Base-by-base conservation (phyloP, 2,797 vertebrate species). In the Alcedo quadribrachys region DNA sequence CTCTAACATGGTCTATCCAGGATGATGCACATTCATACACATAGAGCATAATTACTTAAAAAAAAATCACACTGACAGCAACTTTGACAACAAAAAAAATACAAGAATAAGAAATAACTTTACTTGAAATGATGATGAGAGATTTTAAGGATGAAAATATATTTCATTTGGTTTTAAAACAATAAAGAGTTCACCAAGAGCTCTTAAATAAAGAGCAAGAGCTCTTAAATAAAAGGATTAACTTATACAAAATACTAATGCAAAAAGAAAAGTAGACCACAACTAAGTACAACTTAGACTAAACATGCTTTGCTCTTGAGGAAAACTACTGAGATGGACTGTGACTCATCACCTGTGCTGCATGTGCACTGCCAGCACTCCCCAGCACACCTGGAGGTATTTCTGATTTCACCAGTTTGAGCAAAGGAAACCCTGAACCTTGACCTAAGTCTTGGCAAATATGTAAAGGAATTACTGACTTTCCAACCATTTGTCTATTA, bases 371-470 rank as follows among this genome's bases (percentile, higher is more conserved):
- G 63, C 43, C 67, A 81, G 35, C 67, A 40, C 27, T 81, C 55
- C 57, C 46, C 37, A 67, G n/a, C 61, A 69, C 37, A 86, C 68
- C 87, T 74, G 75, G 32, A 92, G 68, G 45, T 74, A 73, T 69
- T 88, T 89, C 42, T 91, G 46, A 92, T 94, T 92, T 90, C 68
- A 81, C 65, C 15, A 11, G 76, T 76, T 69, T 66, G 37, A 89
- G 77, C 71, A 87, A 82, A 87, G 63, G 60, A 90, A 91, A 88
- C n/a, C 53, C 69, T 93, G 84, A 96, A 96, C 89, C 33, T 82
- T 94, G 81, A 89, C 75, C 88, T 86, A 87, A 80, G 69, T 62
- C 81, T 90, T 95, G 92, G 94, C 91, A 94, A 92, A 85, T 89
- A 89, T 1, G 32, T 62, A 94, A 93, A 95, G 75, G 79, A 87